Evolutionary conservation across 2,797 vertebrate genomes (phyloP).

Genomic region (Sparus aurata): DNA sequence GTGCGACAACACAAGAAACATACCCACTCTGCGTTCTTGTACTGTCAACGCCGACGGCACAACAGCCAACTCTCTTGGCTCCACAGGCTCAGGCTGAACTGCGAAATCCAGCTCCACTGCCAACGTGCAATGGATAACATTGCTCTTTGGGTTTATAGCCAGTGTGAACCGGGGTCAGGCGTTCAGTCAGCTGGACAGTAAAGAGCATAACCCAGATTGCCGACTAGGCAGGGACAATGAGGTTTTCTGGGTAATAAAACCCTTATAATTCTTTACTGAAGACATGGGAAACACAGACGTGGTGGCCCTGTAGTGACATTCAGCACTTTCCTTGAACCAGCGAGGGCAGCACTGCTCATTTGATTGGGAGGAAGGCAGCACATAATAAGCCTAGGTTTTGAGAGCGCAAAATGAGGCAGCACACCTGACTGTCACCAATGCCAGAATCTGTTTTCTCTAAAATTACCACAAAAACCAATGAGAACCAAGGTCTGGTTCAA

Average conservation of each 20-base stretch:
- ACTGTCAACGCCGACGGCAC: conserved; percentile 15
- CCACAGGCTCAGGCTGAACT: conserved; percentile 16
- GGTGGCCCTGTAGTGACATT: conserved; percentile 1
- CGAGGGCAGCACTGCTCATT: conserved; percentile 22
- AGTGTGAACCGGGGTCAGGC: conserved; percentile 36
- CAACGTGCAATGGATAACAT: conserved; percentile 30
- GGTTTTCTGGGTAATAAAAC: conserved; percentile 22
- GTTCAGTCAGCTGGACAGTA: conserved; percentile 25
- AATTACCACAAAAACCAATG: too few relatives aligned
- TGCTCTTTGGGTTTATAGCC: conserved; percentile 29
- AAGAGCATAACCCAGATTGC: conserved; percentile 5
- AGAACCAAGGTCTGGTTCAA: too few relatives aligned
- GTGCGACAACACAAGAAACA: conserved; percentile 11
- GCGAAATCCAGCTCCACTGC: conserved; percentile 10
- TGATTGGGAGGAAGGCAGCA: not conserved
- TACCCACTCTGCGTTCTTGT: conserved; percentile 5
- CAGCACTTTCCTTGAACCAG: conserved; percentile 12
- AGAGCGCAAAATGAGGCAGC: conserved; percentile 1
- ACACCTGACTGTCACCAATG: not conserved
- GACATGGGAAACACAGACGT: not conserved
- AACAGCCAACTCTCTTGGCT: conserved; percentile 21
- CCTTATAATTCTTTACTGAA: conserved; percentile 16
- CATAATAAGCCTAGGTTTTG: conserved; percentile 12
- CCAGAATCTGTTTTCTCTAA: not conserved
- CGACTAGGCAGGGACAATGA: conserved; percentile 1